Conservation (phyloP, 1,140 invertebrate species). For the Octopus sinensis region DNA sequence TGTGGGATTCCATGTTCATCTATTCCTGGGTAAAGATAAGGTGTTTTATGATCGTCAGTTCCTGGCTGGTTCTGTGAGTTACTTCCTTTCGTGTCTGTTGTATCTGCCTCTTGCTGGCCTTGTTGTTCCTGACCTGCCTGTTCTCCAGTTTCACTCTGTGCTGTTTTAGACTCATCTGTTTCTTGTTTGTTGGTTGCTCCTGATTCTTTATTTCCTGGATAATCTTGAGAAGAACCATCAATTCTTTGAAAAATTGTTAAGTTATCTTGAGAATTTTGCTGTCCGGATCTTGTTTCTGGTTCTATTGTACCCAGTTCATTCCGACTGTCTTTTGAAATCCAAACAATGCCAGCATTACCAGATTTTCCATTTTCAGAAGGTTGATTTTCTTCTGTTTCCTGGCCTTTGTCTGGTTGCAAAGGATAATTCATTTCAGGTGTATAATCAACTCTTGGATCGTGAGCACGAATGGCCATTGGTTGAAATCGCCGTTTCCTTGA, state of each 20-base stretch:
- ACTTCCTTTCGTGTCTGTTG: neutral
- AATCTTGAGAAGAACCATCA: neutral
- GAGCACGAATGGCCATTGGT: conserved; percentile 5
- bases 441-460: neutral
- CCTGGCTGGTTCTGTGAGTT: neutral
- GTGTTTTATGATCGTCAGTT: neutral
- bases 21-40: neutral
- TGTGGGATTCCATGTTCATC: neutral
- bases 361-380: neutral
- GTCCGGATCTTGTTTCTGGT: neutral
- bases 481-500: neutral
- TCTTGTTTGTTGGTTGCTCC: neutral
- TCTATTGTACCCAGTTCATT: neutral
- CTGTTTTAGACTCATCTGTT: neutral
- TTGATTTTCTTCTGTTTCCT: neutral
- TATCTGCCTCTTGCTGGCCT: neutral
- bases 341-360: neutral
- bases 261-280: neutral
- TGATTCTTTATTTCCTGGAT: neutral
- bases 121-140: neutral
- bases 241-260: too few species aligned
- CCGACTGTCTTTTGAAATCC: neutral
- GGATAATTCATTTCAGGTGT: conserved; percentile 4
- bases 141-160: neutral
- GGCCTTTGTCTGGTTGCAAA: neutral